Percentiles rank a stretch among this genome's conserved stretches.
phyloP scores from a whole-genome alignment of 2,797 vertebrate genomes.

The Myotis vivesi region DNA sequence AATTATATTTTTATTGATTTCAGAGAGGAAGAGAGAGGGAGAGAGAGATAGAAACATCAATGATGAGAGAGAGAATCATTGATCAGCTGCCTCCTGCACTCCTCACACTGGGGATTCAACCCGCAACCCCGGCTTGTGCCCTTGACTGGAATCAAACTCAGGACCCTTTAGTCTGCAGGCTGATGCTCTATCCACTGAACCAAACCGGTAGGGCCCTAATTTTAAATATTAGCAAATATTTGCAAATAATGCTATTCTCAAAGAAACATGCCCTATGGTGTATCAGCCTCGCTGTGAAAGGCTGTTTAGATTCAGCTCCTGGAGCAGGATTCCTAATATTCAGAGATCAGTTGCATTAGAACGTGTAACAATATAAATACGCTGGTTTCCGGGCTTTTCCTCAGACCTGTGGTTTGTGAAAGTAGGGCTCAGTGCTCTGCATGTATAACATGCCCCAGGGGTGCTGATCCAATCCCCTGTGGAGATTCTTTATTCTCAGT shows the following conservation, averaged over 20 bases:
- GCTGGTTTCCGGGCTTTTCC: background rate
- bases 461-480: too few relatives aligned
- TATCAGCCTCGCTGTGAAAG: background rate
- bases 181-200: too few relatives aligned
- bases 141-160: too few relatives aligned
- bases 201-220: too few relatives aligned
- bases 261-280: background rate
- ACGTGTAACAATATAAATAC: background rate
- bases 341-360: background rate
- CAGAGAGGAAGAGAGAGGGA: too few relatives aligned
- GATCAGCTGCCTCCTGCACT: too few relatives aligned
- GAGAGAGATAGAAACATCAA: too few relatives aligned
- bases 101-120: too few relatives aligned
- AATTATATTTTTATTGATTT: too few relatives aligned
- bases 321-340: background rate
- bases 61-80: too few relatives aligned
- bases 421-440: background rate
- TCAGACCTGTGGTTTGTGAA: background rate
- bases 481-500: background rate
- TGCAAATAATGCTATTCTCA: constrained; percentile 28
- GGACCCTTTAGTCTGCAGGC: too few relatives aligned
- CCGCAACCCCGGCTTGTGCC: too few relatives aligned
- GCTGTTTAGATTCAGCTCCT: background rate
- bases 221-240: background rate
- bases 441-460: rapidly evolving